A percentile compares a stretch with the other conserved stretches of the same genome.
Conservation (phyloP, 1,140 invertebrate species). For the Drosophila dunni region DNA sequence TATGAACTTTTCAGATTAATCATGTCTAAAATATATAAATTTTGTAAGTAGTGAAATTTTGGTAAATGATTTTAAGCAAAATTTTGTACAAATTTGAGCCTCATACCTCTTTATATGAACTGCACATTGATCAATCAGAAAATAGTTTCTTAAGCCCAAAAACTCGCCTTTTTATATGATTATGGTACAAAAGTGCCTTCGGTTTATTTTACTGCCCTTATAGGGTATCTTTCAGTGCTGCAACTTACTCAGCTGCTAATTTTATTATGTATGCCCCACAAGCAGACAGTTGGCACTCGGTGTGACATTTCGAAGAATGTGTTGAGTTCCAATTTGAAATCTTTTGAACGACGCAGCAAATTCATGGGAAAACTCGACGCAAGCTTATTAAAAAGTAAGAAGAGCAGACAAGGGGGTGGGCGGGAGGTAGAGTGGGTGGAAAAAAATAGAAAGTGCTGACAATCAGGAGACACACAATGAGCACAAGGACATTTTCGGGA, state of each 20-base stretch:
- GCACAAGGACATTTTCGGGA: conserved; percentile 48
- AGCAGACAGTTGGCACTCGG: conserved; percentile 35
- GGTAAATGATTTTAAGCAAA: too few relatives aligned
- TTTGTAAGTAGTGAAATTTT: too few relatives aligned
- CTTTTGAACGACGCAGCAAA: conserved; percentile 40
- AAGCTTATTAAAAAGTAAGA: conserved; percentile 60
- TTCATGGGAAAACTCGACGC: conserved; percentile 42
- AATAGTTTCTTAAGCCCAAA: too few relatives aligned
- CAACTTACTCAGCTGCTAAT: background rate
- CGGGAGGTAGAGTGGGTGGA: background rate
- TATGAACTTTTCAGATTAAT: too few relatives aligned
- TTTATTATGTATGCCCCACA: conserved; percentile 13
- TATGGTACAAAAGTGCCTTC: too few relatives aligned
- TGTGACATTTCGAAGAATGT: conserved; percentile 23
- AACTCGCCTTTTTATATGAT: too few relatives aligned
- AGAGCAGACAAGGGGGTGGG: background rate
- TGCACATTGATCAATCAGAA: too few relatives aligned
- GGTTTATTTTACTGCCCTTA: background rate
- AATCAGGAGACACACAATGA: conserved; percentile 21
- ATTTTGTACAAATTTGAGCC: too few relatives aligned
- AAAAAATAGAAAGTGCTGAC: conserved; percentile 32
- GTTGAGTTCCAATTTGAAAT: conserved; percentile 28
- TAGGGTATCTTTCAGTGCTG: conserved; percentile 4
- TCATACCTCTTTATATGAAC: too few relatives aligned
- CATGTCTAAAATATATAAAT: too few relatives aligned